phyloP scores from a whole-genome alignment of 1,140 invertebrate species.

The Solenopsis invicta region DNA sequence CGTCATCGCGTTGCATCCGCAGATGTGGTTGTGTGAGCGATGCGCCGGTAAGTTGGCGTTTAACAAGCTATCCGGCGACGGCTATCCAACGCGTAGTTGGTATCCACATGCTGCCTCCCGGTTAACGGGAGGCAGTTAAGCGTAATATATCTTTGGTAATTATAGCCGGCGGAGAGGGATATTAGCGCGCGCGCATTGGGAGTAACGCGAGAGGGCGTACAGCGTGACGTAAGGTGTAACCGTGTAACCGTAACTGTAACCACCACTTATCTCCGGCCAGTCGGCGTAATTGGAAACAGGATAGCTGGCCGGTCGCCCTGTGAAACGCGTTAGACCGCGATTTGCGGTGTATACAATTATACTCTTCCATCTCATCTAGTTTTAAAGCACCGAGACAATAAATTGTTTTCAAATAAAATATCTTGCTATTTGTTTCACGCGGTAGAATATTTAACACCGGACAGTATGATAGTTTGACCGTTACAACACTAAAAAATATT shows the following conservation, averaged over 20 bases:
- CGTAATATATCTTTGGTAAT: slow-evolving; percentile 81
- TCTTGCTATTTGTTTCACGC: neutral
- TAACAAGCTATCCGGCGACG: slow-evolving; percentile 70
- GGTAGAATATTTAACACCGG: neutral
- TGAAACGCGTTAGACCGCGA: slow-evolving; percentile 47
- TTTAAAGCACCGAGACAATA: neutral
- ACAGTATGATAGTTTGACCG: neutral
- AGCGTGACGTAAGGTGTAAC: slow-evolving; percentile 79
- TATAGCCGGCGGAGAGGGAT: slow-evolving; percentile 76
- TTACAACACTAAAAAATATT: neutral
- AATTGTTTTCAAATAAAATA: neutral
- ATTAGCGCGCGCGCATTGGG: slow-evolving; percentile 64
- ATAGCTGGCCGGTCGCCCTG: slow-evolving; percentile 57
- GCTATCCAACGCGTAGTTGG: slow-evolving; percentile 27
- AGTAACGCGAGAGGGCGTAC: slow-evolving; percentile 64
- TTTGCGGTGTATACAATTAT: slow-evolving; percentile 59
- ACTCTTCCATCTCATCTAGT: neutral
- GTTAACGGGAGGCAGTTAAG: slow-evolving; percentile 73
- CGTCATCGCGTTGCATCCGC: slow-evolving; percentile 9
- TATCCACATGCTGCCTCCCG: slow-evolving; percentile 9
- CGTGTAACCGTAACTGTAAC: slow-evolving; percentile 82
- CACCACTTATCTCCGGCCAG: slow-evolving; percentile 80
- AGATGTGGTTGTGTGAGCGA: slow-evolving; percentile 15
- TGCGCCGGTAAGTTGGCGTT: slow-evolving; percentile 69
- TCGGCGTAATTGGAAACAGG: slow-evolving; percentile 81